Conservation (phyloP, 2,888 invertebrate genomes). For the Oasisia sp. region DNA sequence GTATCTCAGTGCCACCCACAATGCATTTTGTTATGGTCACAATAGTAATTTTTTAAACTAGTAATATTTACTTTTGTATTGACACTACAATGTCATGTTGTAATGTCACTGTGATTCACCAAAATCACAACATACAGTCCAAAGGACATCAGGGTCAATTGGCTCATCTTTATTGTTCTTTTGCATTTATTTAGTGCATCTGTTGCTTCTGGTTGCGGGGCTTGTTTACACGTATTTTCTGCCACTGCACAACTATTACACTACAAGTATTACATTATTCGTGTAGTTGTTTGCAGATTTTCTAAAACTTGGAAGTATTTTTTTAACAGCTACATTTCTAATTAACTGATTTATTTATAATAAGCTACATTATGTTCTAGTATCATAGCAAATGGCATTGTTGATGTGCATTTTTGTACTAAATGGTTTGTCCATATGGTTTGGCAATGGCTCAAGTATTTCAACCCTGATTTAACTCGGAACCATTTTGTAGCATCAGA, state of each 20-base stretch:
- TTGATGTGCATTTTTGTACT: not conserved
- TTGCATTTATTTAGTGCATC: not conserved
- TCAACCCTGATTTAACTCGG: not conserved
- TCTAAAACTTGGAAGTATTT: not conserved
- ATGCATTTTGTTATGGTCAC: no score
- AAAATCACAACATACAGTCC: no score
- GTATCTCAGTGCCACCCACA: no score
- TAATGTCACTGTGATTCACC: no score
- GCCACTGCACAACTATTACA: conserved; percentile 5
- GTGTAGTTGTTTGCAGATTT: not conserved
- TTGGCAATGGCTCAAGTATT: not conserved
- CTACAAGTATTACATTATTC: not conserved
- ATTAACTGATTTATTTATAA: not conserved
- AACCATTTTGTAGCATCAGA: not conserved
- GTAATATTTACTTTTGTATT: no score
- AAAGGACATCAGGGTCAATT: no score
- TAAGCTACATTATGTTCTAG: not conserved
- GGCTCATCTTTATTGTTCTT: not conserved
- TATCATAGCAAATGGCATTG: not conserved
- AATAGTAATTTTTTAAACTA: no score
- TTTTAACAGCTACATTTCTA: not conserved
- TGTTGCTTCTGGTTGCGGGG: not conserved
- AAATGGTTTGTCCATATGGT: not conserved
- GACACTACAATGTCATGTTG: no score
- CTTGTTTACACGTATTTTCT: not conserved